Percentiles rank a stretch among this genome's conserved stretches.
Conservation (phyloP, 1,140 invertebrate genomes). For the Vollenhovia emeryi region DNA sequence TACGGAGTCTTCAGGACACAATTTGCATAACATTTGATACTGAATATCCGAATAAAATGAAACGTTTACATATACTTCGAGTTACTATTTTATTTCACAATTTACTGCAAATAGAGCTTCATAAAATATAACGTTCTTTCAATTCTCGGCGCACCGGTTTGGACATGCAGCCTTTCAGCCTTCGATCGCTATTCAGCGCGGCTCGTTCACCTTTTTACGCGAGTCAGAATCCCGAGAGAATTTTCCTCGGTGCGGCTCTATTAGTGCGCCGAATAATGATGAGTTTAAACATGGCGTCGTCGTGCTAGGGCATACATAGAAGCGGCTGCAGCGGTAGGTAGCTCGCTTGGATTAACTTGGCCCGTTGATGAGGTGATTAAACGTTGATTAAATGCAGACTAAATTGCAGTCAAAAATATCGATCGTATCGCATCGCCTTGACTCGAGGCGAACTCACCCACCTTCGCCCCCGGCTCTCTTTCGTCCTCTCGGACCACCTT, state of each 20-base stretch:
- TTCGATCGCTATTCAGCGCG: constrained; percentile 55
- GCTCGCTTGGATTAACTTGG: constrained; percentile 79
- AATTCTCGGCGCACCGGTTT: constrained; percentile 31
- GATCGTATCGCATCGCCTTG: constrained; percentile 72
- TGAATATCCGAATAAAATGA: constrained; percentile 5
- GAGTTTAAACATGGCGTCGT: constrained; percentile 79
- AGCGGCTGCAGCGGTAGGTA: constrained; percentile 71
- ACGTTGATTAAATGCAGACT: constrained; percentile 83
- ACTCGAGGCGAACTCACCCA: constrained; percentile 22
- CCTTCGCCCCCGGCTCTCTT: background rate
- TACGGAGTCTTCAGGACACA: background rate
- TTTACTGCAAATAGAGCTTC: constrained; percentile 35
- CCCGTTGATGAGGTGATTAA: constrained; percentile 81
- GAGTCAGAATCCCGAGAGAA: constrained; percentile 60
- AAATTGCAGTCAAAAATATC: constrained; percentile 83
- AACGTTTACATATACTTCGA: background rate
- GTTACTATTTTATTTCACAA: constrained; percentile 22
- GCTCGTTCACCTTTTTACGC: constrained; percentile 66
- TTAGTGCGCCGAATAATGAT: constrained; percentile 75
- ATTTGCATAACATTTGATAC: constrained; percentile 2
- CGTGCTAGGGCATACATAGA: constrained; percentile 71
- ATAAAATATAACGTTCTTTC: constrained; percentile 43
- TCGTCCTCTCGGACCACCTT: constrained; percentile 56
- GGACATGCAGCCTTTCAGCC: constrained; percentile 35
- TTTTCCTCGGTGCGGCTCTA: constrained; percentile 69